Evolutionary conservation across 2,888 invertebrate genomes (phyloP), one percentile per base, ranked within the genome.

Genomic region (Phalangium opilio): DNA sequence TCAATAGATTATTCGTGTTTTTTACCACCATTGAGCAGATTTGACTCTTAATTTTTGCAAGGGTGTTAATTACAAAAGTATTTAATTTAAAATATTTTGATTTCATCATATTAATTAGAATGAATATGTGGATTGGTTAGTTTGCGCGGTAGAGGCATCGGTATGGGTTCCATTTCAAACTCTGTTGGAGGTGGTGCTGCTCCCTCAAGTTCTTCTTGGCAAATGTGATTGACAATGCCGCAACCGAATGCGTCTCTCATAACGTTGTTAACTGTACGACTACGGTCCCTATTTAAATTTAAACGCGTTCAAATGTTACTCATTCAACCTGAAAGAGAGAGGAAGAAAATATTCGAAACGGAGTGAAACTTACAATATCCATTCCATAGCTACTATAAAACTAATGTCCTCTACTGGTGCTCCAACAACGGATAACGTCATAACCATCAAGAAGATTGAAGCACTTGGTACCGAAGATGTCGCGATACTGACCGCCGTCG

Each of bases 291-390:
- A 66, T 15, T 3, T 8, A 14, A 12, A 38, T 12, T 38, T 38
- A 4, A 38, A 38, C 10, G 11, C n/a, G 38, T n/a, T 18, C 10
- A 3, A 17, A 8, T 36, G 5, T 17, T 36, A 36, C 38, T 38
- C 15, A 8, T 38, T 15, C 8, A 15, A 14, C 11, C 8, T 38
- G 15, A 38, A 38, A 2, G 12, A 38, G 3, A 10, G 14, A 15
- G 8, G 2, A 15, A 38, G 2, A 12, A 17, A 19, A 3, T 17
- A n/a, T n/a, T n/a, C n/a, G n/a, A n/a, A n/a, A n/a, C n/a, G n/a
- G n/a, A n/a, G n/a, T n/a, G n/a, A n/a, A 27, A 78, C 82, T 78
- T 66, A 87, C 86, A 86, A 82, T 59, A 87, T 79, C 87, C 87
- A 87, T 63, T 87, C 87, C 42, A 87, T 78, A 46, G 86, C 83